These are phyloP conservation scores for Habropoda laboriosa DNA, from an alignment of 1,140 invertebrate genomes.

Conservation along the genomic window DNA sequence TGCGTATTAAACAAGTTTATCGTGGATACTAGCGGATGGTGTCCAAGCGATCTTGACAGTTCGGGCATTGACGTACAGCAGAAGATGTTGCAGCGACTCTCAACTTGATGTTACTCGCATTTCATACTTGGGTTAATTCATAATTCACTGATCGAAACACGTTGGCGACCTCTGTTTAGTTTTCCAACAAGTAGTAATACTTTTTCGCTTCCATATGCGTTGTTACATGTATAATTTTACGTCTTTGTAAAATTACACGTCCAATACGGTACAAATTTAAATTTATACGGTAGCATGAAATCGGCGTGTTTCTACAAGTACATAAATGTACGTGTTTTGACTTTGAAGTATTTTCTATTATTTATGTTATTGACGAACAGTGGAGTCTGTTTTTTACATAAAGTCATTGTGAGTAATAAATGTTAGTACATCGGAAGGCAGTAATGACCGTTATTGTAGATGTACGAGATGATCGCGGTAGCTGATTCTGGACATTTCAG, in stretches of 20 bases:
- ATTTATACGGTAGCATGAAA: neutral
- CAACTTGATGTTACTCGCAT: neutral
- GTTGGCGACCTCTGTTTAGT: constrained; percentile 12
- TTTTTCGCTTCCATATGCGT: neutral
- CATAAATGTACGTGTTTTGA: neutral
- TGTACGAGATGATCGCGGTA: neutral
- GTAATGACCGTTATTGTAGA: neutral
- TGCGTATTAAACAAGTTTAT: neutral
- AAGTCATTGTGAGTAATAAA: neutral
- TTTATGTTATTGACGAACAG: neutral
- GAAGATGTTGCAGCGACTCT: constrained; percentile 50
- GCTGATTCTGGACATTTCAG: constrained; percentile 18
- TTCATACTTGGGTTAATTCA: neutral
- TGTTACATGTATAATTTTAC: neutral
- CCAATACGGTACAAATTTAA: neutral
- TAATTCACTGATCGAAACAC: neutral
- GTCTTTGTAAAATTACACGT: no score
- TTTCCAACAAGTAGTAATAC: neutral
- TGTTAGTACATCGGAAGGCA: neutral
- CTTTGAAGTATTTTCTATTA: neutral
- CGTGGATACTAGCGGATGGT: neutral
- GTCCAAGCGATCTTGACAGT: constrained; percentile 42
- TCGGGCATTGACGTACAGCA: constrained; percentile 51
- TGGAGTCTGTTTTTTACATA: neutral
- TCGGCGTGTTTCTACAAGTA: neutral